A percentile compares a stretch with the other conserved stretches of the same genome.
Evolutionary conservation across 2,797 vertebrate species (phyloP).

Genomic region (Macropus fuliginosus): DNA sequence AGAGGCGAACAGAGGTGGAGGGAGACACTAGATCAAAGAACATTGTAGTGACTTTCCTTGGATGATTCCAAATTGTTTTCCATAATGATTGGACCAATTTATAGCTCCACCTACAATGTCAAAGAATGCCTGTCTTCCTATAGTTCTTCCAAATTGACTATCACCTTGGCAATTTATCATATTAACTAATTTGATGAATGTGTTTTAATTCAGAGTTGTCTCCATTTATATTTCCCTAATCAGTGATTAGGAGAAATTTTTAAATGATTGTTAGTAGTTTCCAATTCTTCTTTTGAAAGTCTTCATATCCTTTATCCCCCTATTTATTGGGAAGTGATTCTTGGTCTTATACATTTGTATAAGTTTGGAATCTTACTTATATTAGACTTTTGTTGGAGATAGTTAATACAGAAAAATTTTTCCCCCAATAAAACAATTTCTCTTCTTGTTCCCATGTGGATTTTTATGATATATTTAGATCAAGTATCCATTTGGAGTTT

Average conservation of each 20-base stretch:
- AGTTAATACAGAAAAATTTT: neutral
- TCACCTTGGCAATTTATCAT: neutral
- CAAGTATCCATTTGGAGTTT: neutral
- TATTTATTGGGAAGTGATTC: neutral
- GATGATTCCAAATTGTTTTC: neutral
- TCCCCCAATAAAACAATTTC: neutral
- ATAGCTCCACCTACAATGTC: neutral
- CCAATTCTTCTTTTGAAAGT: neutral
- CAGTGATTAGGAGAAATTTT: neutral
- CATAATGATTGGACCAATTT: neutral
- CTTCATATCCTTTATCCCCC: neutral
- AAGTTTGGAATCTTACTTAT: neutral
- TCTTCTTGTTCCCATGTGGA: neutral
- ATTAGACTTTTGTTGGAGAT: neutral
- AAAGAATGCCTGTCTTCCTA: neutral
- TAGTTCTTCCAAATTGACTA: neutral
- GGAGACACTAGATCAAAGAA: neutral
- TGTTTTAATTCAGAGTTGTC: neutral
- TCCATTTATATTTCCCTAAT: neutral
- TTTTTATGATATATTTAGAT: neutral
- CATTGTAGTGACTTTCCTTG: neutral
- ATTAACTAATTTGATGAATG: neutral
- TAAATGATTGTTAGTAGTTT: neutral
- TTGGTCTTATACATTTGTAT: neutral
- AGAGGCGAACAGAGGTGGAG: neutral